These are phyloP conservation scores for Hoplodrina ambigua DNA, from an alignment of 2,888 invertebrate genomes.

Conservation along the genomic window DNA sequence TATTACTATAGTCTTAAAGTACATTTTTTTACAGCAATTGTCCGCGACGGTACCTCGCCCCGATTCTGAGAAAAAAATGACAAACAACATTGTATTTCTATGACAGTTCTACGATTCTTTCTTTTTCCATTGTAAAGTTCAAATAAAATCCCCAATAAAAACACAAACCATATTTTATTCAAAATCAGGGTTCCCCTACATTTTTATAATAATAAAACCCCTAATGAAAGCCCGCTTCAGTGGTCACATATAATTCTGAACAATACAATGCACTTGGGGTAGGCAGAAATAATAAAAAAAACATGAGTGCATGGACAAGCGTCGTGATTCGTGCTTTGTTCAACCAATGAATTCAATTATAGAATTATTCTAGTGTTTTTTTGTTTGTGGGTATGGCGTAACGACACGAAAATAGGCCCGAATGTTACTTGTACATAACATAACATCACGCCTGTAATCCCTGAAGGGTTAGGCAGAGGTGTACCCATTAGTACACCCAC, in stretches of 20 bases:
- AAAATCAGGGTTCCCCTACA: conserved; percentile 42
- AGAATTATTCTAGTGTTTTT: conserved; percentile 8
- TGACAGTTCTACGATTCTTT: too few relatives aligned
- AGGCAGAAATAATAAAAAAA: conserved; percentile 55
- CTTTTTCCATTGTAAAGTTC: too few relatives aligned
- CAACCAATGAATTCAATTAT: conserved; percentile 45
- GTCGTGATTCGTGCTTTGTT: conserved; percentile 50
- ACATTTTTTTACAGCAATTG: too few relatives aligned
- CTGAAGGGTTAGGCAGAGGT: too few relatives aligned
- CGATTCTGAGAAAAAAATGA: neutral
- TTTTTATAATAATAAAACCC: conserved; percentile 60
- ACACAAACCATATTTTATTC: conserved; percentile 9
- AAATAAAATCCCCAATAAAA: conserved; percentile 4
- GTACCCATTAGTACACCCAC: too few relatives aligned
- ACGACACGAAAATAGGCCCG: too few relatives aligned
- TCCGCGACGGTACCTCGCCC: too few relatives aligned
- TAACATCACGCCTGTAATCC: too few relatives aligned
- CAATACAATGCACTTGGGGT: conserved; percentile 46
- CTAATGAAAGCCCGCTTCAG: conserved; percentile 58
- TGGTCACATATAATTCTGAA: conserved; percentile 49
- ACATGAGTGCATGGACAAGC: conserved; percentile 52
- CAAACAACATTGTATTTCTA: neutral
- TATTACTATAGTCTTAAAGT: too few relatives aligned
- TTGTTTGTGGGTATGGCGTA: conserved; percentile 15
- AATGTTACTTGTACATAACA: too few relatives aligned